Base-by-base conservation (phyloP, 1,140 invertebrate species). In the Papilio helenus region DNA sequence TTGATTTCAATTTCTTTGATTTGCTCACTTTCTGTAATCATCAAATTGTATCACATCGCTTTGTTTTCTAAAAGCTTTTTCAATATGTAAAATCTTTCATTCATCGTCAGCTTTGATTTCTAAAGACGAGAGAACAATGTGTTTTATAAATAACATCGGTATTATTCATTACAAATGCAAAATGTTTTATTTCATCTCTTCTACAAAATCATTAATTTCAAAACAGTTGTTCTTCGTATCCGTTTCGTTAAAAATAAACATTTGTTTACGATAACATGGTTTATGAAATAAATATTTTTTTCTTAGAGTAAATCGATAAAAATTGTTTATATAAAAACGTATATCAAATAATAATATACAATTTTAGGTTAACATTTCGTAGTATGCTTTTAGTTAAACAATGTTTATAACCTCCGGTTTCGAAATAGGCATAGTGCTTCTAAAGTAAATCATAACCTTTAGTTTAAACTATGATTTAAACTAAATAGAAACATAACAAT, bases 161-260 rank as follows among this genome's bases (percentile, higher is more conserved):
- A 68, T 65, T 26, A 29, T 68, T 68, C 26, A 34, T 68, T 68
- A 68, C 61, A 16, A 68, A 68, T 29, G 14, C 61, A 34, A 68
- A 68, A 68, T 68, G 61, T 34, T 68, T 68, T 65, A 65, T 65
- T 34, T 68, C 61, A 68, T 68, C 61, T 65, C 23, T 65, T 29
- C 61, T 29, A 68, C 23, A 29, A 29, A 68, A 14, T 68, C 61
- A 68, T 68, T 68, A 18, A 68, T 68, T 68, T 68, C 26, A 14
- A 68, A 68, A 68, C 61, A 34, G 26, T 68, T 68, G 61, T 29
- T 68, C 26, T 16, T 68, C 26, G 26, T 68, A 68, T 68, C 61
- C 61, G 26, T 68, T 65, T 3, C 12, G 23, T 18, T 29, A 68
- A 68, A 68, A 68, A 68, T 68, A 68, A 68, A 68, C 3, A 12